Conservation (phyloP, 2,888 invertebrate species). For the Pseudolycoriella hygida region DNA sequence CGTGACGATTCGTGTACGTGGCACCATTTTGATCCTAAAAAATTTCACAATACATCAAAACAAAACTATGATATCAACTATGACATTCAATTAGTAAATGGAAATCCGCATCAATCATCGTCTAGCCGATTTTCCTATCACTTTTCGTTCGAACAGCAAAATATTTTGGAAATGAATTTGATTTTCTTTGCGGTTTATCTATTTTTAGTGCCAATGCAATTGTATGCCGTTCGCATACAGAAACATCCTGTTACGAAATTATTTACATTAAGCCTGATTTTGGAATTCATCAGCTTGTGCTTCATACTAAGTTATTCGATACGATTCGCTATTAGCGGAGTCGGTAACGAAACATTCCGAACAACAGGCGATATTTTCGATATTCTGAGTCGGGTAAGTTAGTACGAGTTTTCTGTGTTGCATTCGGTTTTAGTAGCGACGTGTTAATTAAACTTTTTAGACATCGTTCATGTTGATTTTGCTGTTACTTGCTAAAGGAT, state of each 20-base stretch:
- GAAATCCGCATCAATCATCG: constrained; percentile 75
- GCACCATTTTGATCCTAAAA: constrained; percentile 48
- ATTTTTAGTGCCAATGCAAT: constrained; percentile 71
- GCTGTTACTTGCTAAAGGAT: constrained; percentile 85
- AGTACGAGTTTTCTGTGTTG: not conserved
- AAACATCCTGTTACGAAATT: constrained; percentile 81
- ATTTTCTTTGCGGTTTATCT: constrained; percentile 75
- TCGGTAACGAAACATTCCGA: constrained; percentile 64
- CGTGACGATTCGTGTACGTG: constrained; percentile 66
- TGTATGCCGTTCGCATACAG: constrained; percentile 77
- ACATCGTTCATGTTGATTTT: constrained; percentile 86
- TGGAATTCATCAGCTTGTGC: constrained; percentile 72
- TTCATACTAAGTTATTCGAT: constrained; percentile 78
- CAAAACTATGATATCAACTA: constrained; percentile 40
- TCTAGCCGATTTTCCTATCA: constrained; percentile 84
- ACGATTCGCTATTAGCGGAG: constrained; percentile 80
- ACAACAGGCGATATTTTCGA: constrained; percentile 85
- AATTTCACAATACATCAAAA: constrained; percentile 10
- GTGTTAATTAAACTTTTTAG: constrained; percentile 37
- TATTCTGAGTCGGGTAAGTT: constrained; percentile 68
- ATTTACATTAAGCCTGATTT: constrained; percentile 69
- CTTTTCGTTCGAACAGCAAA: constrained; percentile 91
- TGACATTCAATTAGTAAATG: constrained; percentile 93
- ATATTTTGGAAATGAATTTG: constrained; percentile 78
- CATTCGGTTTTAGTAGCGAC: constrained; percentile 5